phyloP scores from a whole-genome alignment of 2,797 vertebrate genomes.

The Gadopsis bispinosus region DNA sequence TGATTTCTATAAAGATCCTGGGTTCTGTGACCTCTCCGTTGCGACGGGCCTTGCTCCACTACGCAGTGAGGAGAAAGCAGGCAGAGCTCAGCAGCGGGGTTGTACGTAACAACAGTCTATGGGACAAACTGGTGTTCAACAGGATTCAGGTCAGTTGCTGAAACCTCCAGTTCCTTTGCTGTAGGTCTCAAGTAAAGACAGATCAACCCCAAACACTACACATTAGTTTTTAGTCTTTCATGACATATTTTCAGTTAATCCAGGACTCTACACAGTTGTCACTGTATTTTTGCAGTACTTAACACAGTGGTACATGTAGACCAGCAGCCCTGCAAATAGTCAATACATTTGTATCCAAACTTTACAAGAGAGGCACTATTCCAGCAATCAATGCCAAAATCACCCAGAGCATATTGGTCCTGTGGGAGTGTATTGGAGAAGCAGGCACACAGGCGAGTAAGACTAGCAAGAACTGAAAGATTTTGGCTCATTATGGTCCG shows the following conservation, averaged over 20 bases:
- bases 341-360: constrained; percentile 63
- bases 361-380: constrained; percentile 63
- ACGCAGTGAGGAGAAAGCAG: constrained; percentile 85
- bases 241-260: constrained; percentile 31
- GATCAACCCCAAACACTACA: background rate
- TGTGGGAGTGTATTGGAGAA: constrained; percentile 68
- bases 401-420: constrained; percentile 69
- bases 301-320: constrained; percentile 44
- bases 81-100: constrained; percentile 85
- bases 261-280: constrained; percentile 31
- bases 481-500: constrained; percentile 53
- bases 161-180: background rate
- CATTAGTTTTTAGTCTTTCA: background rate
- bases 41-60: constrained; percentile 81
- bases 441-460: constrained; percentile 36
- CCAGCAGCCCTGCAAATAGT: constrained; percentile 51
- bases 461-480: constrained; percentile 39
- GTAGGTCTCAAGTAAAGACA: background rate
- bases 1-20: constrained; percentile 73
- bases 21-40: constrained; percentile 83
- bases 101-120: constrained; percentile 86
- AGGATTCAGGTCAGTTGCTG: constrained; percentile 83
- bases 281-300: constrained; percentile 25
- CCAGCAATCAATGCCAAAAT: constrained; percentile 67
- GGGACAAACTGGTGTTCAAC: constrained; percentile 87